phyloP scores from a whole-genome alignment of 2,888 invertebrate species.

The Dastarcus helophoroides region DNA sequence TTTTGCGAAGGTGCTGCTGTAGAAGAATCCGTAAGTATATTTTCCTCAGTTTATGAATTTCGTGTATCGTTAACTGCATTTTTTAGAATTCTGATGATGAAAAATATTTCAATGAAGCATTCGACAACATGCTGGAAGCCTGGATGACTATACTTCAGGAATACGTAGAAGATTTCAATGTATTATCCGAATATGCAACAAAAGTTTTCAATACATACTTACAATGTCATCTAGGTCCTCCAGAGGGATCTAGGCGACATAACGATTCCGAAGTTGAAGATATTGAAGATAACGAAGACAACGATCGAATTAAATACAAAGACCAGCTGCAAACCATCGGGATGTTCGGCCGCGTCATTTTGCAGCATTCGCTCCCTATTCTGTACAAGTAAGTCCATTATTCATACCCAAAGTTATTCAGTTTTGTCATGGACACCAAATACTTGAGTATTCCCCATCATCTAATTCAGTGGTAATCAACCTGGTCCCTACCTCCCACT shows the following conservation, averaged over 20 bases:
- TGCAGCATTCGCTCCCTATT: conserved; percentile 53
- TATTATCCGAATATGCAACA: conserved; percentile 24
- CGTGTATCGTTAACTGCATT: conserved; percentile 7
- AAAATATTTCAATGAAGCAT: conserved; percentile 52
- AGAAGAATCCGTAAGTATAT: conserved; percentile 49
- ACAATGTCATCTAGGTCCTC: conserved; percentile 68
- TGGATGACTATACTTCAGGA: conserved; percentile 49
- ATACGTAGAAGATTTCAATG: conserved; percentile 22
- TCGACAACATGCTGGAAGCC: conserved; percentile 55
- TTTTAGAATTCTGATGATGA: conserved; percentile 38
- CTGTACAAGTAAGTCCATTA: conserved; percentile 43
- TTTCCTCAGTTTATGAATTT: neutral
- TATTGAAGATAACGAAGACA: conserved; percentile 53
- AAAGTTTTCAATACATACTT: conserved; percentile 71
- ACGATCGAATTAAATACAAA: conserved; percentile 52
- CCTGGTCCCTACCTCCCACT: too few species aligned
- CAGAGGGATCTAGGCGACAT: conserved; percentile 55
- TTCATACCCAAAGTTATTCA: too few species aligned
- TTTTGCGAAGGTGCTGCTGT: conserved; percentile 53
- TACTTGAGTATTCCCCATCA: too few species aligned
- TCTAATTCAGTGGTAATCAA: too few species aligned
- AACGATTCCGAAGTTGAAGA: conserved; percentile 40
- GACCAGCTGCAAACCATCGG: conserved; percentile 70
- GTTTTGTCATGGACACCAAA: too few species aligned
- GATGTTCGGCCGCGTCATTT: conserved; percentile 49